These are phyloP conservation scores for Megaceryle maxima DNA, from an alignment of 2,113 vertebrate species.

Conservation along the genomic window DNA sequence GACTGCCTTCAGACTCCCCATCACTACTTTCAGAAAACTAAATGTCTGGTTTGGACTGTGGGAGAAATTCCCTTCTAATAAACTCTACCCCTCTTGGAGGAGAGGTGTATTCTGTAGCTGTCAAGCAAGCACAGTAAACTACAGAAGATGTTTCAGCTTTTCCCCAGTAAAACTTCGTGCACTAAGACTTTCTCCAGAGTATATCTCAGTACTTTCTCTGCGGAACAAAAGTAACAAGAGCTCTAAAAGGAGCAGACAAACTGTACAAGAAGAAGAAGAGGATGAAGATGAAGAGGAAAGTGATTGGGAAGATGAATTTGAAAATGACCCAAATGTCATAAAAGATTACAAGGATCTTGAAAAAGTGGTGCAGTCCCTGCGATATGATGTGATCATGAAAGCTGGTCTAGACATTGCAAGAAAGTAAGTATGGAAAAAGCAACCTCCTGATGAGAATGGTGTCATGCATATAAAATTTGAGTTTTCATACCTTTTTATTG, in stretches of 20 bases:
- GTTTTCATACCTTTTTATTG: neutral
- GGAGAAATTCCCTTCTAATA: conserved; percentile 54
- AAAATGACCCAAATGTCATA: conserved; percentile 68
- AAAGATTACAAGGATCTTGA: conserved; percentile 93
- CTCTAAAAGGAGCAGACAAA: conserved; percentile 75
- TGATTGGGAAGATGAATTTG: conserved; percentile 79
- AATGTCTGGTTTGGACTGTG: conserved; percentile 68
- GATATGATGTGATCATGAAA: conserved; percentile 89
- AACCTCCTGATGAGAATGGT: neutral
- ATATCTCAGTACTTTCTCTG: conserved; percentile 60
- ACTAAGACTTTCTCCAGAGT: conserved; percentile 59
- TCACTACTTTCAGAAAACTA: conserved; percentile 66
- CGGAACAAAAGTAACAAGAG: conserved; percentile 86
- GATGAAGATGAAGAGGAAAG: conserved; percentile 75
- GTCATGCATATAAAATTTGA: neutral
- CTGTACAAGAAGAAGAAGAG: conserved; percentile 67
- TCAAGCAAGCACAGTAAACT: conserved; percentile 31
- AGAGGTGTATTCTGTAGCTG: conserved; percentile 45
- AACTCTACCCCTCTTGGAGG: conserved; percentile 56
- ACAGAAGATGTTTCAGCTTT: conserved; percentile 46
- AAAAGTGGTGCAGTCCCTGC: conserved; percentile 86
- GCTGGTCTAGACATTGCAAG: conserved; percentile 88
- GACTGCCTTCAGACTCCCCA: conserved; percentile 63
- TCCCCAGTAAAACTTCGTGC: conserved; percentile 46
- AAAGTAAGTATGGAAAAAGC: conserved; percentile 84